Base-by-base conservation (phyloP, 2,797 vertebrate species). In the Eidolon dupreanum region DNA sequence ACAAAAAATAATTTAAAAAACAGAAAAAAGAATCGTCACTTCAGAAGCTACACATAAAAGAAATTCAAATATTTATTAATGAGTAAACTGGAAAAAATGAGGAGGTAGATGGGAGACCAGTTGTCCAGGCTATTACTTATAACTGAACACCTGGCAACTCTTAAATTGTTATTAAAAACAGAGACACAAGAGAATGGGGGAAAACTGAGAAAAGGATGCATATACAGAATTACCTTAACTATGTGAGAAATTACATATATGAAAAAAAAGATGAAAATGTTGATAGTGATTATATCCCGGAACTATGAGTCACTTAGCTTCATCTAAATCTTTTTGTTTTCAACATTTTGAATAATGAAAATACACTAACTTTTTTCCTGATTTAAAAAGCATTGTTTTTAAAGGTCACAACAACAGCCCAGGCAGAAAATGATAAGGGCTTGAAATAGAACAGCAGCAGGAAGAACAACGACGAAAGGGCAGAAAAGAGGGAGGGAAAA, bases 301-400 rank as follows among this genome's bases (percentile, higher is more conserved):
- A 90, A 81, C 75, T 92, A 85, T 9, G 65, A 51, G 51, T 38
- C 53, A 95, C 24, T 33, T 20, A 33, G 36, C 65, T 88, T 61
- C 46, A 93, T 28, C 63, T 75, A 65, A 22, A 65, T 9, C 77
- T 90, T 65, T 63, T 41, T 91, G 33, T 85, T 96, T 96, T 71
- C 17, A 78, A 84, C 57, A 88, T 82, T 84, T 93, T 43, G 57
- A 66, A 63, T 19, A 70, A 86, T 74, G 55, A 83, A 95, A 94
- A 78, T 51, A 82, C 83, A 79, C 81, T 74, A 95, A 90, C 61
- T 68, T 75, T 92, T 93, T 77, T 61, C 53, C 70, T 86, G 55
- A 83, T 93, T 88, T 83, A 68, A 85, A 96, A 88, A 89, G 57
- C 75, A 68, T 84, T 92, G 85, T 78, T 96, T 74, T 53, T 24